A percentile compares a stretch with the other conserved stretches of the same genome.
Conservation (phyloP, 1,140 invertebrate genomes). For the Drosophila melanica region DNA sequence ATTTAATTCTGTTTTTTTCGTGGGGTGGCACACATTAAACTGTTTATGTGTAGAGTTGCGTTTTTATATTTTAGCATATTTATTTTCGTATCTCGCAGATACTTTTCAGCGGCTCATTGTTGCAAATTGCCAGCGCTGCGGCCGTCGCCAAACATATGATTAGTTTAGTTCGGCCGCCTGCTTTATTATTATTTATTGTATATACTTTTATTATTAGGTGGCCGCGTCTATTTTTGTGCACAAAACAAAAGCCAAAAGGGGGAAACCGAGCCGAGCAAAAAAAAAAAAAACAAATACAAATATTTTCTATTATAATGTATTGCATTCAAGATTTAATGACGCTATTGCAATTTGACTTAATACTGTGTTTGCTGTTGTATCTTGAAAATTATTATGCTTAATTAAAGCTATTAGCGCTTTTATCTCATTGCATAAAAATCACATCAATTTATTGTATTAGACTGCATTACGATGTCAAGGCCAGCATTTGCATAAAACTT, state of each 20-base stretch:
- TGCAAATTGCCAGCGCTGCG: constrained; percentile 65
- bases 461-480: constrained; percentile 70
- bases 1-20: constrained; percentile 57
- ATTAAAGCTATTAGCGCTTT: constrained; percentile 69
- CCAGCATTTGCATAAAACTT: constrained; percentile 67
- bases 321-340: constrained; percentile 16
- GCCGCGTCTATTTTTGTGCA: constrained; percentile 66
- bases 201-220: constrained; percentile 78
- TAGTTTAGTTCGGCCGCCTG: constrained; percentile 65
- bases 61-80: constrained; percentile 37
- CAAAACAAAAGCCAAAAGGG: constrained; percentile 11
- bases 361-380: constrained; percentile 12
- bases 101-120: constrained; percentile 62
- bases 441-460: constrained; percentile 75
- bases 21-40: constrained; percentile 79
- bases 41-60: constrained; percentile 76
- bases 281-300: no score
- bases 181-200: constrained; percentile 77
- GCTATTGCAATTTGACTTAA: constrained; percentile 19
- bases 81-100: constrained; percentile 53
- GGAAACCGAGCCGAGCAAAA: not conserved
- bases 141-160: constrained; percentile 61
- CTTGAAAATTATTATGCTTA: constrained; percentile 67
- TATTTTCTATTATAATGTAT: not conserved
- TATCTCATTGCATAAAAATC: constrained; percentile 67